These are phyloP conservation scores for Bradypodion pumilum DNA, from an alignment of 2,797 vertebrate genomes.

Conservation along the genomic window DNA sequence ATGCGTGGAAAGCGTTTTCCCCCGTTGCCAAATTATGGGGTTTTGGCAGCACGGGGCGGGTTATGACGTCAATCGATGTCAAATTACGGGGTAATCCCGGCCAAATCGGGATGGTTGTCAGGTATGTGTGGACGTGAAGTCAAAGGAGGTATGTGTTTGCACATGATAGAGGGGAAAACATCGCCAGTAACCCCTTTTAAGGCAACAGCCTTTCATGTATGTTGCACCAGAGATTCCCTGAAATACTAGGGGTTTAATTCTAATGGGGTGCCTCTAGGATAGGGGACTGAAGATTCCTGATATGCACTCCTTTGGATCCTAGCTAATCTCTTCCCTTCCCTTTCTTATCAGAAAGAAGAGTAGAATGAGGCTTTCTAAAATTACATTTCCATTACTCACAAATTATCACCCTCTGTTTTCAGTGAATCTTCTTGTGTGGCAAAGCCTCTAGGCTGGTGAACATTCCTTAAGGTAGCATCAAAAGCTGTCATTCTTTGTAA, in stretches of 20 bases:
- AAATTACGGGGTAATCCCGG: too few relatives aligned
- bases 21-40: too few relatives aligned
- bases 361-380: not conserved
- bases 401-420: not conserved
- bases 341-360: not conserved
- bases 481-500: constrained; percentile 17
- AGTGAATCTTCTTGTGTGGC: not conserved
- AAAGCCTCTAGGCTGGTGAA: not conserved
- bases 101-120: too few relatives aligned
- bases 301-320: not conserved
- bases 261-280: not conserved
- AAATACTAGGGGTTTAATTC: not conserved
- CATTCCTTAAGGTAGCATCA: not conserved
- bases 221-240: not conserved
- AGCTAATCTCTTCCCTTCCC: not conserved
- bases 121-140: not conserved
- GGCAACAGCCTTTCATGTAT: not conserved
- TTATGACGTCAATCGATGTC: too few relatives aligned
- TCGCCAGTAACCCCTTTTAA: not conserved
- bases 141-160: not conserved
- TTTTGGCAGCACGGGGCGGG: too few relatives aligned
- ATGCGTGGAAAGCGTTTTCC: too few relatives aligned
- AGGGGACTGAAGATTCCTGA: not conserved
- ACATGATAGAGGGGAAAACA: too few relatives aligned
- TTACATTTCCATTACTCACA: not conserved